phyloP scores from a whole-genome alignment of 2,888 invertebrate genomes.

The Pogonocherus hispidulus region DNA sequence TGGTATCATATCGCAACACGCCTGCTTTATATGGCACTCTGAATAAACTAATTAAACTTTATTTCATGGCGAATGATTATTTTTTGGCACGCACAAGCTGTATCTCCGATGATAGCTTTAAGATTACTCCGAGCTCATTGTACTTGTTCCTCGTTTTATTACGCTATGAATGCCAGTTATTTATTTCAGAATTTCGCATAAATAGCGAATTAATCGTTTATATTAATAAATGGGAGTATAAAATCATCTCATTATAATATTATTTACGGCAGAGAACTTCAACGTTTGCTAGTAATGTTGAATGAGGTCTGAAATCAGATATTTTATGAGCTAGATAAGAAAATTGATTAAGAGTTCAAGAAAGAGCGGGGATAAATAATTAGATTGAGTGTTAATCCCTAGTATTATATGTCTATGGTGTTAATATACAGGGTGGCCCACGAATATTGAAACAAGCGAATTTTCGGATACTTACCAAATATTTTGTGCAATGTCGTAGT shows the following conservation, averaged over 20 bases:
- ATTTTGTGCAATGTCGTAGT: too few species aligned
- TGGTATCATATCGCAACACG: constrained; percentile 50
- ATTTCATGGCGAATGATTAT: constrained; percentile 44
- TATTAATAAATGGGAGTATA: constrained; percentile 34
- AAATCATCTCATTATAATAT: constrained; percentile 33
- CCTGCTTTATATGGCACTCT: constrained; percentile 19
- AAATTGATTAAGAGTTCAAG: too few species aligned
- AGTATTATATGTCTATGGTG: too few species aligned
- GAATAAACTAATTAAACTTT: constrained; percentile 41
- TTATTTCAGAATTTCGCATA: constrained; percentile 31
- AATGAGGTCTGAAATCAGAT: too few species aligned
- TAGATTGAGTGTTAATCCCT: too few species aligned
- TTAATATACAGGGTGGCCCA: too few species aligned
- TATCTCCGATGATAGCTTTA: constrained; percentile 7
- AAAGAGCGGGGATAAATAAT: too few species aligned
- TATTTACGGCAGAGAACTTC: constrained; percentile 16
- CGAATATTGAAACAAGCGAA: too few species aligned
- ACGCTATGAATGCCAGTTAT: constrained; percentile 5
- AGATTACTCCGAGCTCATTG: constrained; percentile 6
- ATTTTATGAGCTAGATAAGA: too few species aligned
- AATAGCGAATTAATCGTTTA: constrained; percentile 25
- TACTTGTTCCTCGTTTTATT: not conserved
- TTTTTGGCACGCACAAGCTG: constrained; percentile 48
- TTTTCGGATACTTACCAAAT: too few species aligned
- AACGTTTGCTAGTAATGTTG: too few species aligned